Percentiles rank a stretch among this genome's conserved stretches.
Conservation (phyloP, 2,888 invertebrate genomes). For the Cabera pusaria region DNA sequence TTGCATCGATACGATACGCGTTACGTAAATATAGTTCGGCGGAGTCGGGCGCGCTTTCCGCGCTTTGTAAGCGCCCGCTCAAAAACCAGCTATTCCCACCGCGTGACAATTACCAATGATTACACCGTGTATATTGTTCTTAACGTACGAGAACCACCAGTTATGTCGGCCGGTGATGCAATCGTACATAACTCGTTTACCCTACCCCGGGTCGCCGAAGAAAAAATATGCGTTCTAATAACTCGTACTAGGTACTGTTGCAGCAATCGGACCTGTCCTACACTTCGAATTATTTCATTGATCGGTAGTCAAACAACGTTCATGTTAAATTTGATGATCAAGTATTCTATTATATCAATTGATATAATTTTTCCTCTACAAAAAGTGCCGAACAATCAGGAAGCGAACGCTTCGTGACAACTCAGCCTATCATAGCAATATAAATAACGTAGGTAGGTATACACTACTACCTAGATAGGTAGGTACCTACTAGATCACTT, state of each 20-base stretch:
- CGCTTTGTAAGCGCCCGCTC: slow-evolving; percentile 47
- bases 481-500: slow-evolving; percentile 33
- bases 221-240: slow-evolving; percentile 40
- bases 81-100: slow-evolving; percentile 69
- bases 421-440: slow-evolving; percentile 36
- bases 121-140: slow-evolving; percentile 66
- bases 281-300: not conserved
- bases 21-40: slow-evolving; percentile 73
- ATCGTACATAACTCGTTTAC: slow-evolving; percentile 44
- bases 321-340: too few species aligned
- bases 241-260: slow-evolving; percentile 26
- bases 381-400: slow-evolving; percentile 34
- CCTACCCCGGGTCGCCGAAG: slow-evolving; percentile 32
- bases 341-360: too few species aligned
- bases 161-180: slow-evolving; percentile 60
- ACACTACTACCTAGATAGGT: too few species aligned
- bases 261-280: not conserved
- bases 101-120: slow-evolving; percentile 59
- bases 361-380: too few species aligned
- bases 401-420: slow-evolving; percentile 44
- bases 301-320: slow-evolving; percentile 2
- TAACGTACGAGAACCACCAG: slow-evolving; percentile 49
- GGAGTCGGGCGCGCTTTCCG: slow-evolving; percentile 51
- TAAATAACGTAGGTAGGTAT: too few species aligned
- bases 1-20: slow-evolving; percentile 17